Evolutionary conservation across 64 coral and sea anemone genomes (phyloP).

Genomic region (Montipora foliosa): DNA sequence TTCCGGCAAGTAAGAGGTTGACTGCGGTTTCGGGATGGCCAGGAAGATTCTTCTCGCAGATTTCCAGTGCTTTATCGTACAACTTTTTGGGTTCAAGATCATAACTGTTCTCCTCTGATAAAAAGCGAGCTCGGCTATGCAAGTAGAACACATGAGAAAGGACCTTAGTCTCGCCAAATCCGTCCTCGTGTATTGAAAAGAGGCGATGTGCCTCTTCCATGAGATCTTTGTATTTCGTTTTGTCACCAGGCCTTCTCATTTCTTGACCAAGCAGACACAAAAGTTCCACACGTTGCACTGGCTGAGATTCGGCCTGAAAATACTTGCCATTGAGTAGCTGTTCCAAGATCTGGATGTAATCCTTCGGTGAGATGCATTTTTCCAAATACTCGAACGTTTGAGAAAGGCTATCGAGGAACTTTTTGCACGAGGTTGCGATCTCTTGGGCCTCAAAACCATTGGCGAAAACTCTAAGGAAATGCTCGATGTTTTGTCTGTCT

Average conservation of each 20-base stretch:
- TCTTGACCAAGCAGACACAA: constrained; percentile 58
- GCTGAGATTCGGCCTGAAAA: neutral
- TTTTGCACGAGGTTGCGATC: neutral
- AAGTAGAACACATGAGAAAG: neutral
- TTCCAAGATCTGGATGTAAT: constrained; percentile 1
- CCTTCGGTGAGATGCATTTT: constrained; percentile 34
- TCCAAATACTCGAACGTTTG: constrained; percentile 27
- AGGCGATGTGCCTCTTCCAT: constrained; percentile 8
- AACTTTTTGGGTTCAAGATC: neutral
- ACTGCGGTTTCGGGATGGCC: neutral
- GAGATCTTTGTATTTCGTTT: neutral
- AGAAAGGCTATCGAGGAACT: neutral
- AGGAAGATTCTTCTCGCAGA: neutral
- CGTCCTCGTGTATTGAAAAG: neutral
- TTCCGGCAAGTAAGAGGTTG: neutral
- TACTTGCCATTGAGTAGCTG: neutral
- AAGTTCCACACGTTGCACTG: constrained; percentile 23
- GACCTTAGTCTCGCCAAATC: neutral
- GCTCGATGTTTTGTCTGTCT: constrained; percentile 56
- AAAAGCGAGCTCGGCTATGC: constrained; percentile 24
- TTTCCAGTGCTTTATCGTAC: neutral
- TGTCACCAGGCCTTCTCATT: constrained; percentile 15
- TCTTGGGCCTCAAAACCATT: neutral
- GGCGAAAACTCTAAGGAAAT: neutral
- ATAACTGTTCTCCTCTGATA: neutral